Percentiles rank a stretch among this genome's conserved stretches.
Evolutionary conservation across 2,113 vertebrate genomes (phyloP).

Genomic region (Alethe diademata): DNA sequence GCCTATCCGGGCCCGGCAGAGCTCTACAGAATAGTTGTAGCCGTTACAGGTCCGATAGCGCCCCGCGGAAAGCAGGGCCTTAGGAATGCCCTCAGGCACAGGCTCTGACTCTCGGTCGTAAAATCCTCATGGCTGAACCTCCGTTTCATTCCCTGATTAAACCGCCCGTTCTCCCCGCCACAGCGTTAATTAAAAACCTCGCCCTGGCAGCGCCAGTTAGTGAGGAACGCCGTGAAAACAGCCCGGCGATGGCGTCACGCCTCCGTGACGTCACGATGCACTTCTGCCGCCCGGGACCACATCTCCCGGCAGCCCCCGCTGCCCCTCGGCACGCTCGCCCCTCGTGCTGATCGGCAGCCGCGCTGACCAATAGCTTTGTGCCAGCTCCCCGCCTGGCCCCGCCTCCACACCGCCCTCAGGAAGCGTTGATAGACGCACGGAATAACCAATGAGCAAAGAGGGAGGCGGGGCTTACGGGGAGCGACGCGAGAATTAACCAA

Average conservation of each 20-base stretch:
- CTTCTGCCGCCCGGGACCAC: background rate
- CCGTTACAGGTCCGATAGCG: no score
- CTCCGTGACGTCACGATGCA: background rate
- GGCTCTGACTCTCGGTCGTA: no score
- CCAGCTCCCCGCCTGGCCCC: background rate
- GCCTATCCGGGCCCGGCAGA: no score
- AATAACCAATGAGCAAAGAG: fast-evolving
- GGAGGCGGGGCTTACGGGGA: fast-evolving
- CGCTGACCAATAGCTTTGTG: fast-evolving
- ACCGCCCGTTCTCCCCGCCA: background rate
- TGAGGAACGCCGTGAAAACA: background rate
- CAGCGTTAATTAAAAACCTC: background rate
- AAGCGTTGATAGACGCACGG: background rate
- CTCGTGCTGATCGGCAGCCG: background rate
- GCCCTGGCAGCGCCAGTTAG: no score
- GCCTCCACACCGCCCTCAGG: background rate
- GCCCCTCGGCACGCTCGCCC: fast-evolving
- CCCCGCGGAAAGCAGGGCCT: background rate
- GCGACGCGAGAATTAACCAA: fast-evolving
- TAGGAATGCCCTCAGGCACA: no score
- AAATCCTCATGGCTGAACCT: no score
- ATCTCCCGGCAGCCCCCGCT: background rate
- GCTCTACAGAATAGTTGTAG: no score
- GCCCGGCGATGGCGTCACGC: background rate
- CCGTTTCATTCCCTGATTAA: background rate